phyloP scores from a whole-genome alignment of 2,888 invertebrate genomes.

The Hermodice carunculata region DNA sequence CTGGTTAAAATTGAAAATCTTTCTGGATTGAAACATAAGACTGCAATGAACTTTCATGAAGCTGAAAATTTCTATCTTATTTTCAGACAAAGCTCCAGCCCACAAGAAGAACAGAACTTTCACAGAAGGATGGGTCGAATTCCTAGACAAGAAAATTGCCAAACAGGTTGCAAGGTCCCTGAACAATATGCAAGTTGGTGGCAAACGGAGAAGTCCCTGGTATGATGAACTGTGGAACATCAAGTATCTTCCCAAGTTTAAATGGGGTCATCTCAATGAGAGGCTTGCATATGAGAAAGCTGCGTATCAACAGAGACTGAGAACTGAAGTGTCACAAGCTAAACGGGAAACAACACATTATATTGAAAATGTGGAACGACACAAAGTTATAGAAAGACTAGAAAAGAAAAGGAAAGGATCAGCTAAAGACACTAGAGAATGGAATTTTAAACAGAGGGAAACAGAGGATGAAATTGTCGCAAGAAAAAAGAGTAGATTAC shows the following conservation, averaged over 20 bases:
- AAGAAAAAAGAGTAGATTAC: conserved; percentile 33
- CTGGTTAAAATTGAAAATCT: too few species aligned
- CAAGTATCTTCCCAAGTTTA: conserved; percentile 94
- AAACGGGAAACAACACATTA: conserved; percentile 92
- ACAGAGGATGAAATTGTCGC: conserved; percentile 55
- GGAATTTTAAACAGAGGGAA: conserved; percentile 47
- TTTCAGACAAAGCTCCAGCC: too few species aligned
- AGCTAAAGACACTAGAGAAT: conserved; percentile 36
- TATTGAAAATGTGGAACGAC: conserved; percentile 81
- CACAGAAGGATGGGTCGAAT: conserved; percentile 95
- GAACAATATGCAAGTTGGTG: conserved; percentile 80
- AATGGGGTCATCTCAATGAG: conserved; percentile 96
- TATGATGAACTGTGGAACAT: conserved; percentile 96
- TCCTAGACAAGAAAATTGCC: conserved; percentile 87
- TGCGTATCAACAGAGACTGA: conserved; percentile 86
- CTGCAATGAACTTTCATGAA: too few species aligned
- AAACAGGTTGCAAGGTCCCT: conserved; percentile 85
- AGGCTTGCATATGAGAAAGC: conserved; percentile 93
- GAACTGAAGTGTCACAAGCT: conserved; percentile 90
- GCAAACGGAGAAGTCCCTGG: conserved; percentile 87
- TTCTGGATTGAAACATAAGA: too few species aligned
- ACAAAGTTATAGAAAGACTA: conserved; percentile 74
- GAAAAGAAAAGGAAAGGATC: conserved; percentile 46
- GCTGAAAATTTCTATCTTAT: too few species aligned
- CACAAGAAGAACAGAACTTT: conserved; percentile 58